phyloP scores from a whole-genome alignment of 2,113 vertebrate genomes.

The Thamnaconus septentrionalis region DNA sequence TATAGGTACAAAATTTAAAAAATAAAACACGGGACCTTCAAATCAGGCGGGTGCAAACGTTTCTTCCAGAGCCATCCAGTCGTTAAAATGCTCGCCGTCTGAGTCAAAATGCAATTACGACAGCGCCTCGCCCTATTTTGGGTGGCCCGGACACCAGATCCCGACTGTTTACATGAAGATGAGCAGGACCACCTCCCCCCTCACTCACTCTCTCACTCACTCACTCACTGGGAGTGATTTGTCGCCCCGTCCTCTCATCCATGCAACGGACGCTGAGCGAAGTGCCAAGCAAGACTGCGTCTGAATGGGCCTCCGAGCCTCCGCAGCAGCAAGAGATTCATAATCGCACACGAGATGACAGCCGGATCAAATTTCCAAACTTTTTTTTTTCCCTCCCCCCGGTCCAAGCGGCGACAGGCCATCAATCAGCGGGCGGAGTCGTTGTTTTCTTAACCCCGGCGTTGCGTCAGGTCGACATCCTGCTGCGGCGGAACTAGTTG shows the following conservation, averaged over 20 bases:
- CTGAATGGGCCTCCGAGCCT: constrained; percentile 46
- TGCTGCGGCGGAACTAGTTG: constrained; percentile 64
- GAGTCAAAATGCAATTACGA: constrained; percentile 19
- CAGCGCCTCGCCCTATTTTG: no score
- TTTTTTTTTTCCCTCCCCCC: constrained; percentile 46
- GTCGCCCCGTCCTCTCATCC: constrained; percentile 61
- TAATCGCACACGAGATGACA: constrained; percentile 72
- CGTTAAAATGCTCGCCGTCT: constrained; percentile 16
- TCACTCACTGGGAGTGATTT: constrained; percentile 39
- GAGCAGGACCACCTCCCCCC: constrained; percentile 34
- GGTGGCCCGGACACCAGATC: constrained; percentile 17
- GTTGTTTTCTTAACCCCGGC: constrained; percentile 75
- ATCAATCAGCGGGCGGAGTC: constrained; percentile 63
- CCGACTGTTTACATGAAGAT: constrained; percentile 62
- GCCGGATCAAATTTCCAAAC: constrained; percentile 78
- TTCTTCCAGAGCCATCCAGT: neutral
- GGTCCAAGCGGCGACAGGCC: constrained; percentile 61
- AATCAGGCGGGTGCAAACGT: no score
- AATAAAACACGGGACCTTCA: no score
- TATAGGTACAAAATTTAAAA: no score
- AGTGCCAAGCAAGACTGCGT: constrained; percentile 57
- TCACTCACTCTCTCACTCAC: constrained; percentile 30
- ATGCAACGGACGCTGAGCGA: constrained; percentile 55
- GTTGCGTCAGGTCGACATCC: constrained; percentile 74
- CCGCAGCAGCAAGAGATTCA: constrained; percentile 67